A percentile compares a stretch with the other conserved stretches of the same genome.
Conservation (phyloP, 2,888 invertebrate genomes). For the Keiferia lycopersicella region DNA sequence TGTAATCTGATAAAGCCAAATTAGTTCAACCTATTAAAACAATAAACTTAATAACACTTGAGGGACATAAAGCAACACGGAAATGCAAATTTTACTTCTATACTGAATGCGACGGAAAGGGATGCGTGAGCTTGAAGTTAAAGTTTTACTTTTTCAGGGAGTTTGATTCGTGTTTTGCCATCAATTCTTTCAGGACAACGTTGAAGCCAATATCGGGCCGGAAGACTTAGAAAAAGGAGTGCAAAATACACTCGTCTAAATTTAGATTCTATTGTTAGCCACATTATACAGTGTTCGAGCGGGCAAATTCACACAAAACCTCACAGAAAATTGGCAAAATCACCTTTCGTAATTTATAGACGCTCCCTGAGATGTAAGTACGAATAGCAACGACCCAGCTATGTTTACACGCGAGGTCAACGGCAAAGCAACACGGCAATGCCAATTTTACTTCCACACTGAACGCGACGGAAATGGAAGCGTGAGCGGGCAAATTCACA, state of each 20-base stretch:
- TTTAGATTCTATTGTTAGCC: slow-evolving; percentile 40
- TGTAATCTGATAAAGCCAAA: no score
- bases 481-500: no score
- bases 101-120: no score
- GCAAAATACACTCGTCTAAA: slow-evolving; percentile 29
- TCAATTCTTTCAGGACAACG: slow-evolving; percentile 44
- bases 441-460: slow-evolving; percentile 40
- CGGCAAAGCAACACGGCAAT: slow-evolving; percentile 42
- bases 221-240: slow-evolving; percentile 60
- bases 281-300: no score
- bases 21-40: no score
- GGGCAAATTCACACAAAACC: no score
- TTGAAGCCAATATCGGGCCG: slow-evolving; percentile 60
- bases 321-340: no score
- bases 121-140: no score
- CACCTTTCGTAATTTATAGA: no score
- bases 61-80: no score
- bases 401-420: slow-evolving; percentile 35
- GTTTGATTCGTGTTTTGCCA: slow-evolving; percentile 37
- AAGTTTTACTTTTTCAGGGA: slow-evolving; percentile 43
- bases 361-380: neutral
- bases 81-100: no score
- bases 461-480: neutral
- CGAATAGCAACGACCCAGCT: slow-evolving; percentile 23
- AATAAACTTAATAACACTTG: no score